Base-by-base conservation (phyloP, 2,888 invertebrate genomes). In the Graphium colonna region DNA sequence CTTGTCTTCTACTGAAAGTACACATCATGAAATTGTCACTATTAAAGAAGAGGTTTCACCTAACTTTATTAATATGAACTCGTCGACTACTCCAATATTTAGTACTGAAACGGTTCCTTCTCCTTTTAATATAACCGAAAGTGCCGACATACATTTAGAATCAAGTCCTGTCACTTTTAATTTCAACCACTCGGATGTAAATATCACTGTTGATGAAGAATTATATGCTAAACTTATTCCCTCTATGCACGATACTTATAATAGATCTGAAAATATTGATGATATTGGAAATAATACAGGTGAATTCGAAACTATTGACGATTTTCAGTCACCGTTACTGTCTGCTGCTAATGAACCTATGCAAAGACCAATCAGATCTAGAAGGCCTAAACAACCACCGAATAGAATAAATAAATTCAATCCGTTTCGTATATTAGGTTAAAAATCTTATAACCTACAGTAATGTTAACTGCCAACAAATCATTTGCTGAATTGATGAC, bases 361-460 rank as follows among this genome's bases (percentile, higher is more conserved):
- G 13, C 87, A 79, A 39, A 73, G 81, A 64, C 89, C 89, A 9
- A 79, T 71, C 45, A 69, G 89, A 46, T 81, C 82, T 28, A 75
- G 87, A 55, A 81, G 86, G 68, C 85, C 84, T 15, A 81, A 80
- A 56, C 60, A 64, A 54, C 73, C 73, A 53, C 77, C 72, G 28
- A 83, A 75, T 65, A 72, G 79, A 67, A 59, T 59, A 47, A 87
- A 78, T 65, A 87, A 87, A 73, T 89, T 88, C 57, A 89, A 87
- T 59, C 89, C 88, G 55, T 86, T 89, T 64, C 87, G 88, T 62
- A 87, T 89, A 63, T 73, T 89, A 81, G 89, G 89, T 71, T 89
- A 86, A 52, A 56, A 56, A 48, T 17, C 52, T 53, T 52, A 51
- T 16, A 49, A 51, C 55, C 52, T 57, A 58, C 65, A 17, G 12